Evolutionary conservation across 2,888 invertebrate genomes (phyloP), one percentile per base, ranked within the genome.

Genomic region (Oscheius sp.): DNA sequence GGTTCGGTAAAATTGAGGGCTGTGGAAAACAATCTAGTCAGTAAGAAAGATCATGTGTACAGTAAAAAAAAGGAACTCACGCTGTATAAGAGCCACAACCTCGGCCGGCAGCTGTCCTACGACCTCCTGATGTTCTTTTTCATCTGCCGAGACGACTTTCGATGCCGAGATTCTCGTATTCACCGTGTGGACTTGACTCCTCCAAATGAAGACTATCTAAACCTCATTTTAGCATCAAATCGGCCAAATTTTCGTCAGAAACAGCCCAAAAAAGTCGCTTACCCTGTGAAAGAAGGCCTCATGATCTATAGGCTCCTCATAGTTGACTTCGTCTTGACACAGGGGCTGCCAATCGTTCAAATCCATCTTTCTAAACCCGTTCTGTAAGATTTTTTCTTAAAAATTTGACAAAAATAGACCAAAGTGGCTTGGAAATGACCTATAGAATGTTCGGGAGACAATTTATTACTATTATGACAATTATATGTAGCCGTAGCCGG

Each of bases 221-320:
- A 76, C 72, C 1, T 4, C 2, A n/a, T 13, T 51, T 37, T 9
- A 58, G 33, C 5, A 63, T 1, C 2, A 47, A 3, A 42, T 42
- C 7, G 21, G 21, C 7, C 42, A 5, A 5, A 42, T 42, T 42
- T 42, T 42, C 42, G 4, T 42, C 7, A 42, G 47, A 42, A 4
- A 63, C 29, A 47, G 21, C 42, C 10, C 21, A 21, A 21, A 63
- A 63, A 32, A 10, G 9, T 21, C 1, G 37, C 32, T 29, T 51
- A 80, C 80, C 74, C 79, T 81, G 21, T 76, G 74, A 42, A 79
- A 81, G 55, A 48, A 77, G 11, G 75, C 76, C 51, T 75, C 75
- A 50, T 50, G 66, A 21, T 77, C 77, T 29, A 81, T 48, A n/a
- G 55, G 37, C n/a, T 76, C 58, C 10, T 75, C 76, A 68, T 77